Conservation (phyloP, 2,888 invertebrate genomes). For the Hemistola chrysoprasaria region DNA sequence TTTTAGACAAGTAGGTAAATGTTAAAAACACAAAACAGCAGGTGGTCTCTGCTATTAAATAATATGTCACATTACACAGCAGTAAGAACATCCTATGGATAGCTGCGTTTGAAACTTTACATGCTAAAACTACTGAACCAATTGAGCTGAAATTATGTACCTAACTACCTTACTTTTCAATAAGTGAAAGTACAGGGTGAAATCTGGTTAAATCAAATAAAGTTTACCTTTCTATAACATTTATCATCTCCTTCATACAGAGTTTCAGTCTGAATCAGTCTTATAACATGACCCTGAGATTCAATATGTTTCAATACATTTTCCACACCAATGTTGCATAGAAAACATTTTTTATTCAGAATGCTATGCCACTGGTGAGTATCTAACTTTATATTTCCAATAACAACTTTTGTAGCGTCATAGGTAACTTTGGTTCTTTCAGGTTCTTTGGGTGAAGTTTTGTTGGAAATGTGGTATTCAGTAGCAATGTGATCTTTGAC, state of each 20-base stretch:
- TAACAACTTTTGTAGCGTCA: conserved; percentile 34
- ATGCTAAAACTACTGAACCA: no score
- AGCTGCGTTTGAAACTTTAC: no score
- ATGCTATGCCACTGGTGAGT: conserved; percentile 52
- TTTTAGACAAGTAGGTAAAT: no score
- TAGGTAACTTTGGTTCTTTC: conserved; percentile 26
- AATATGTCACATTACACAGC: no score
- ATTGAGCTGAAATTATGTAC: no score
- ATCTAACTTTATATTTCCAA: conserved; percentile 38
- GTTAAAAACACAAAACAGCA: no score
- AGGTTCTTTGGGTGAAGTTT: conserved; percentile 11
- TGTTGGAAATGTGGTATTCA: conserved; percentile 32
- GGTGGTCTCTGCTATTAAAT: no score
- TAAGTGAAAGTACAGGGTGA: not conserved
- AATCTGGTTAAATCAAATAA: not conserved
- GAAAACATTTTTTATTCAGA: conserved; percentile 37
- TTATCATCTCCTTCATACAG: conserved; percentile 24
- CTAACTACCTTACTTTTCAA: no score
- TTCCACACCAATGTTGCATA: conserved; percentile 39
- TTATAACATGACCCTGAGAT: conserved; percentile 41
- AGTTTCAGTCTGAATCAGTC: conserved; percentile 41
- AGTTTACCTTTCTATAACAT: conserved; percentile 46
- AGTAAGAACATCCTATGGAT: no score
- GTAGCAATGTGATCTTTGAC: conserved; percentile 39
- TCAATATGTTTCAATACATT: conserved; percentile 35